Evolutionary conservation across 1,140 invertebrate species (phyloP).

Genomic region (Chrysoperla carnea): DNA sequence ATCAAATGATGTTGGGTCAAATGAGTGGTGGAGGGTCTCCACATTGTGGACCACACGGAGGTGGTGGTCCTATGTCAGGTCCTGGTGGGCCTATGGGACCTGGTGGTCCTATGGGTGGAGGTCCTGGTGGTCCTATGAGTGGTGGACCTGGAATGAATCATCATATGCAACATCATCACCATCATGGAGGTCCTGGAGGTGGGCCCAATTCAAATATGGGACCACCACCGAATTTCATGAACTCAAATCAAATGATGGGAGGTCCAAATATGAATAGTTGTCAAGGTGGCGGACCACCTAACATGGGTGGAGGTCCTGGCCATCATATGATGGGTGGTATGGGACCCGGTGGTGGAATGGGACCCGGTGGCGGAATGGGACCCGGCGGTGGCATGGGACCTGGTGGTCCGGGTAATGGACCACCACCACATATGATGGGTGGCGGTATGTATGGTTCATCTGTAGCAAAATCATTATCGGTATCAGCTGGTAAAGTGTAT

Average conservation of each 20-base stretch:
- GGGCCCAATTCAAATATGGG: constrained; percentile 6
- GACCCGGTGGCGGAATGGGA: neutral
- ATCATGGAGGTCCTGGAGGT: constrained; percentile 5
- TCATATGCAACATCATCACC: too few species aligned
- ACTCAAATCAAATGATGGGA: constrained; percentile 11
- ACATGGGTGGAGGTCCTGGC: neutral
- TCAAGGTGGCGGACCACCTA: constrained; percentile 2
- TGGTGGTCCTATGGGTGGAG: constrained; percentile 13
- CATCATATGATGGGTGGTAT: neutral
- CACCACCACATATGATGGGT: constrained; percentile 26
- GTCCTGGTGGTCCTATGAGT: neutral
- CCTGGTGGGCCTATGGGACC: constrained; percentile 31
- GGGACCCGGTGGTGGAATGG: neutral
- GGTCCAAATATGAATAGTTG: constrained; percentile 12
- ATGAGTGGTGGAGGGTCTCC: constrained; percentile 27
- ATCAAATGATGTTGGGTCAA: constrained; percentile 28
- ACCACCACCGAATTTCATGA: constrained; percentile 2
- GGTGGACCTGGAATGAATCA: neutral
- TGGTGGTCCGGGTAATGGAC: constrained; percentile 24
- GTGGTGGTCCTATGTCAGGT: constrained; percentile 22
- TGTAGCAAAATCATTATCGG: constrained; percentile 54
- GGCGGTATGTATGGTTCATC: constrained; percentile 33
- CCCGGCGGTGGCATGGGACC: constrained; percentile 4
- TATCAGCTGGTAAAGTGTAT: constrained; percentile 82
- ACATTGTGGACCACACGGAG: constrained; percentile 27